These are phyloP conservation scores for Phengaris arion DNA, from an alignment of 2,888 invertebrate genomes.

Conservation along the genomic window DNA sequence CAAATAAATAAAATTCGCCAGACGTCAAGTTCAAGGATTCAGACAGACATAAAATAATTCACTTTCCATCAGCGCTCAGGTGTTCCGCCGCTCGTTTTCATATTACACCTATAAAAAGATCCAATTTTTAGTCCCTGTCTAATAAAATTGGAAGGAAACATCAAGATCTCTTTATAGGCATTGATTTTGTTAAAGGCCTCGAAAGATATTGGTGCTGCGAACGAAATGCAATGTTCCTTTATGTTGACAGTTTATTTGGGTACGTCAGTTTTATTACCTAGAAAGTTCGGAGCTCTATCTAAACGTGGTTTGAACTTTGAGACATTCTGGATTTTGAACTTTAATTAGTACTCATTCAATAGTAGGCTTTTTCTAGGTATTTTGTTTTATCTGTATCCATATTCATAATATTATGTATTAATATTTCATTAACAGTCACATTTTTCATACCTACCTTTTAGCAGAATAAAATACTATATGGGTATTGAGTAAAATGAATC, in stretches of 20 bases:
- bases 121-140: conserved; percentile 27
- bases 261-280: conserved; percentile 6
- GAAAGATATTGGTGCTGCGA: neutral
- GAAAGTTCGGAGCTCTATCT: too few relatives aligned
- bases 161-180: conserved; percentile 20
- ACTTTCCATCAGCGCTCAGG: conserved; percentile 18
- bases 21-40: conserved; percentile 14
- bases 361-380: too few relatives aligned
- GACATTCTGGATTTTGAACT: too few relatives aligned
- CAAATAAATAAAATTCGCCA: neutral
- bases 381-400: too few relatives aligned
- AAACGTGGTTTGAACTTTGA: too few relatives aligned
- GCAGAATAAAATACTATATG: too few relatives aligned
- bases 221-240: conserved; percentile 7
- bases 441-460: too few relatives aligned
- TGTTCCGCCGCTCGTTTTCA: conserved; percentile 17
- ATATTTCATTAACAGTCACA: too few relatives aligned
- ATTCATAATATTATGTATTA: too few relatives aligned
- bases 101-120: conserved; percentile 23
- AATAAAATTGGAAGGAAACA: conserved; percentile 24
- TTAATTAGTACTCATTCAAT: too few relatives aligned
- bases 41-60: conserved; percentile 14
- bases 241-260: conserved; percentile 24
- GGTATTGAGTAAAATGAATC: neutral
- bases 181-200: conserved; percentile 11